A percentile compares a stretch with the other conserved stretches of the same genome.
These are phyloP conservation scores for Acrobasis repandana DNA, from an alignment of 2,888 invertebrate genomes.

Conservation along the genomic window DNA sequence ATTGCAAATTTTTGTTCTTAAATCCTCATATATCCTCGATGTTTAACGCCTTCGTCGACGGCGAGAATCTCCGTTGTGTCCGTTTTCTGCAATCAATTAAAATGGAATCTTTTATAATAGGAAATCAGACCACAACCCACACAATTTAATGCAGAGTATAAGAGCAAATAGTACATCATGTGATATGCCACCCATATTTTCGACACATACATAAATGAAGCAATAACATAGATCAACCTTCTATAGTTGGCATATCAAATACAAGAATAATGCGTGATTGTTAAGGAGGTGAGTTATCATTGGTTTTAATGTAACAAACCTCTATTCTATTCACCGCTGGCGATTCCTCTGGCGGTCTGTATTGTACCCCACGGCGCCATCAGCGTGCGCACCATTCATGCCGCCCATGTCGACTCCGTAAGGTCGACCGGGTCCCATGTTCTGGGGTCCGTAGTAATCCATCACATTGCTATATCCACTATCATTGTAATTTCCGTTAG, in stretches of 20 bases:
- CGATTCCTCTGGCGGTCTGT: conserved; percentile 80
- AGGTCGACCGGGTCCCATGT: conserved; percentile 67
- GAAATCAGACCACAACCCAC: not conserved
- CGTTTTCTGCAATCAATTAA: conserved; percentile 72
- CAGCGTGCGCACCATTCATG: conserved; percentile 62
- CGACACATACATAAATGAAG: no score
- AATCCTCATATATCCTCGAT: conserved; percentile 30
- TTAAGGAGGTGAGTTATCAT: conserved; percentile 70
- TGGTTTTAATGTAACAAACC: conserved; percentile 80
- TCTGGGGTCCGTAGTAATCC: conserved; percentile 61
- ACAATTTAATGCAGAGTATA: conserved; percentile 7
- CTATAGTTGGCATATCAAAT: conserved; percentile 32
- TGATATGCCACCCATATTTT: conserved; percentile 27
- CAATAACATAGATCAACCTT: conserved; percentile 12
- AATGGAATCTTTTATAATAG: not conserved
- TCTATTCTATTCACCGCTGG: conserved; percentile 75
- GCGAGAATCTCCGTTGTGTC: conserved; percentile 75
- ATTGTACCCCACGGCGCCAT: conserved; percentile 78
- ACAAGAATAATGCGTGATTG: conserved; percentile 36
- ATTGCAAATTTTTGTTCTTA: conserved; percentile 35
- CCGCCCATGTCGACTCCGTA: conserved; percentile 51
- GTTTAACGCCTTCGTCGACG: conserved; percentile 75
- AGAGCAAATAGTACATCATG: conserved; percentile 18
- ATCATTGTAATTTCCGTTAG: conserved; percentile 48
- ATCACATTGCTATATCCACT: conserved; percentile 46